Base-by-base conservation (phyloP, 2,113 vertebrate genomes). In the Heterotis niloticus region DNA sequence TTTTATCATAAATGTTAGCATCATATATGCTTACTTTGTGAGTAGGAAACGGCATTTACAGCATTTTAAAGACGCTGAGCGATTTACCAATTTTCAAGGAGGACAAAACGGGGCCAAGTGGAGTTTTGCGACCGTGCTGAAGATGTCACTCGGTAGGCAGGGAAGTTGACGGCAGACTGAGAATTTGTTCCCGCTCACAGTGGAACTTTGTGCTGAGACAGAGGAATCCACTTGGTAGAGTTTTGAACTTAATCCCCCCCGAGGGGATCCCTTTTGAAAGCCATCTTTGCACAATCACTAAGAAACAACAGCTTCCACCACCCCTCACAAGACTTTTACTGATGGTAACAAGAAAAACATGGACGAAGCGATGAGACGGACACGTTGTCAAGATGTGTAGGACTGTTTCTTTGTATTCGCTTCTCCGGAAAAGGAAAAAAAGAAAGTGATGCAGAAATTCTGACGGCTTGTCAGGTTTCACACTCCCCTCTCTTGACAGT, bases 191-290 rank as follows among this genome's bases (percentile, higher is more conserved):
- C 34, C 57, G 59, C 5, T 17, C 5, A 20, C 12, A 23, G 23
- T 20, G 64, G 64, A 24, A 12, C 23, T 66, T 66, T 66, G 64
- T 66, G 64, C 23, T 66, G 64, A 66, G 64, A 24, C 20, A 23
- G 64, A 65, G 23, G 64, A 66, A 66, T 75, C 28, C 74, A 75
- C 57, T 62, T 44, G 59, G 74, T 44, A 64, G 17, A 75, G 18
- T 75, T 62, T 64, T 75, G 74, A 75, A 77, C 44, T 78, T 86
- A 81, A 82, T 78, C 73, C 70, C 64, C 62, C 80, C 51, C 77
- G 62, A 80, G 79, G 77, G 80, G 68, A 76, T 24, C 62, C n/a
- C 56, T 68, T 80, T 74, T 29, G 76, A 82, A 78, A 82, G 14
- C 73, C 69, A 51, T 79, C 75, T 82, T 60, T 12, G 73, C 51